Evolutionary conservation across 1,140 invertebrate species (phyloP), one percentile per base, ranked within the genome.

Genomic region (Triops cancriformis): DNA sequence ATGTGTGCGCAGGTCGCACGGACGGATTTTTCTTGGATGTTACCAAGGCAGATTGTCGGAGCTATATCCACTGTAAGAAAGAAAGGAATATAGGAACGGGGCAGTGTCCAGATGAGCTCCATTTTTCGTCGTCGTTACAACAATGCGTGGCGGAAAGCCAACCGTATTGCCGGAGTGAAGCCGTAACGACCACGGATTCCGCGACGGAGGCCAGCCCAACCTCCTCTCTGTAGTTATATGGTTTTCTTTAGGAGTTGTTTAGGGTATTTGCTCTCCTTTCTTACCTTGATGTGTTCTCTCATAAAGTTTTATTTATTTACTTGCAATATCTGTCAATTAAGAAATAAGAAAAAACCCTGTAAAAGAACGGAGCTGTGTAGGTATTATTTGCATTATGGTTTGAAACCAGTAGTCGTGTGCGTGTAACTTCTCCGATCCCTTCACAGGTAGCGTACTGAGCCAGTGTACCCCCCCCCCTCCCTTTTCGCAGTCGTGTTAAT

Each of bases 241-340:
- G 18, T 12, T 1, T 64, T 23, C 6, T 64, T 64, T 23, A 64
- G 51, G 6, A n/a, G 51, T 18, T 18, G 14, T 64, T 18, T 18
- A 64, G 6, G 6, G 23, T 64, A n/a, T 64, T 6, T 5, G 18
- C 51, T 64, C 18, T 9, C 51, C 51, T 64, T 9, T 64, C 51
- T 64, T 64, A 64, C 51, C 51, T 64, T 64, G 18, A 64, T 64
- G 51, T 64, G 51, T 64, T 64, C 51, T 64, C n/a, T 18, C 23
- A 23, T n/a, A 64, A 14, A 23, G 14, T n/a, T 64, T 64, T 64
- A 64, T 64, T 64, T 64, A 64, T 18, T 64, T n/a, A 64, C 14
- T 14, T 64, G 7, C 31, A 64, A 18, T 64, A 14, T 4, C 23
- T 64, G 5, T 3, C 18, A 64, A 9, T 64, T n/a, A n/a, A n/a